Evolutionary conservation across 2,888 invertebrate species (phyloP).

Genomic region (Amiota communis): DNA sequence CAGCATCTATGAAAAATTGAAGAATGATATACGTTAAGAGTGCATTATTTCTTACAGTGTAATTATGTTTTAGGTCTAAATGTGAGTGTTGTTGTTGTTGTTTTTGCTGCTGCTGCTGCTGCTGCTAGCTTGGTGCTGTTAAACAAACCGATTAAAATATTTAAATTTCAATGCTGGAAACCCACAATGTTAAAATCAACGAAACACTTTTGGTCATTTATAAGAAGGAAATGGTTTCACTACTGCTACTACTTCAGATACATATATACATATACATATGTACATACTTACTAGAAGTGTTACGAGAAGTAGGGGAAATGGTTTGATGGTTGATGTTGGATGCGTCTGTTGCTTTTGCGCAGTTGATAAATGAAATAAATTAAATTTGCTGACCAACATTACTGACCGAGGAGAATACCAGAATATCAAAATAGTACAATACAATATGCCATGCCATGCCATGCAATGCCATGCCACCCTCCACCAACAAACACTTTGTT

Average conservation of each 20-base stretch:
- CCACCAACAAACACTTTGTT: not conserved
- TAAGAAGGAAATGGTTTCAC: too few species aligned
- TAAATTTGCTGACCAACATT: constrained; percentile 35
- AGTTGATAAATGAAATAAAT: constrained; percentile 61
- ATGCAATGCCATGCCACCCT: not conserved
- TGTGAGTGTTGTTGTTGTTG: constrained; percentile 26
- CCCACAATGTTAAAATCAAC: not conserved
- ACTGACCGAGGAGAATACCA: too few species aligned
- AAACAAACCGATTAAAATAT: constrained; percentile 62
- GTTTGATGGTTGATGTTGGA: not conserved
- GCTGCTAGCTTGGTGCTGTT: constrained; percentile 16
- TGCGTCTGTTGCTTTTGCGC: constrained; percentile 53
- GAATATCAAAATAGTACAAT: not conserved
- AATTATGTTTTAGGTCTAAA: too few species aligned
- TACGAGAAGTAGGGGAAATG: not conserved
- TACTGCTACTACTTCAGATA: too few species aligned
- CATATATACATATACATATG: too few species aligned
- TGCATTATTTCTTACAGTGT: too few species aligned
- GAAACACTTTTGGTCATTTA: not conserved
- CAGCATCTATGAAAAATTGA: too few species aligned
- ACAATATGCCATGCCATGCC: constrained; percentile 6
- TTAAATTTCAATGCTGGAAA: constrained; percentile 49
- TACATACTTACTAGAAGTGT: too few species aligned
- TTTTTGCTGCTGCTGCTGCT: constrained; percentile 26
- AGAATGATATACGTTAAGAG: too few species aligned